These are phyloP conservation scores for Poecile montanus DNA, from an alignment of 2,797 vertebrate species.

Conservation along the genomic window DNA sequence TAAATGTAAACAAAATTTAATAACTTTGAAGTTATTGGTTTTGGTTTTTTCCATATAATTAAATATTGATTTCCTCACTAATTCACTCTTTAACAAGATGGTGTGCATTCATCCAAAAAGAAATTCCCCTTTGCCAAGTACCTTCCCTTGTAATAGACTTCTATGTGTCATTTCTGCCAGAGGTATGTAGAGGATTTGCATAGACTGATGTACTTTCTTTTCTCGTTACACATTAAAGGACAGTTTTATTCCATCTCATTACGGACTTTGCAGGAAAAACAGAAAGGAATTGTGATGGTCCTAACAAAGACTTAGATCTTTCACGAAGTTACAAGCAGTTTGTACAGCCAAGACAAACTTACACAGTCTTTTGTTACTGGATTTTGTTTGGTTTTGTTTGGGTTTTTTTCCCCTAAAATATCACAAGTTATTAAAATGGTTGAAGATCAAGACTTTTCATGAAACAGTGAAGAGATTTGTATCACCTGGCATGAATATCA, in stretches of 20 bases:
- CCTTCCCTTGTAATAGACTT: background rate
- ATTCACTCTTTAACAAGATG: background rate
- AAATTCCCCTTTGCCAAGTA: background rate
- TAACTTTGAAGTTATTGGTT: background rate
- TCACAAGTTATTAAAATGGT: background rate
- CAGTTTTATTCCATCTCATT: background rate
- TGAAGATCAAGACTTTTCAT: background rate
- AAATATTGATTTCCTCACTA: background rate
- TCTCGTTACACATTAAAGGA: background rate
- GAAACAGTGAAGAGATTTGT: background rate
- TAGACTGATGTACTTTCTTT: background rate
- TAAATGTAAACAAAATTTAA: background rate
- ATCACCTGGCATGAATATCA: background rate
- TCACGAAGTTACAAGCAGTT: background rate
- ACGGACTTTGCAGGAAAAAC: background rate
- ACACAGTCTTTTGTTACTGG: background rate
- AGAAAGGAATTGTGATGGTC: background rate
- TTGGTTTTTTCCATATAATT: accelerated
- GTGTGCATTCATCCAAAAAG: background rate
- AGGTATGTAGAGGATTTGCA: background rate
- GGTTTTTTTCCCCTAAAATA: background rate
- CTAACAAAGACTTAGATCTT: background rate
- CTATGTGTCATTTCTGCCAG: background rate
- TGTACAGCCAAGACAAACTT: background rate
- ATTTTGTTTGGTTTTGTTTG: background rate